Conservation (phyloP, 2,113 vertebrate species). For the Smithornis capensis region DNA sequence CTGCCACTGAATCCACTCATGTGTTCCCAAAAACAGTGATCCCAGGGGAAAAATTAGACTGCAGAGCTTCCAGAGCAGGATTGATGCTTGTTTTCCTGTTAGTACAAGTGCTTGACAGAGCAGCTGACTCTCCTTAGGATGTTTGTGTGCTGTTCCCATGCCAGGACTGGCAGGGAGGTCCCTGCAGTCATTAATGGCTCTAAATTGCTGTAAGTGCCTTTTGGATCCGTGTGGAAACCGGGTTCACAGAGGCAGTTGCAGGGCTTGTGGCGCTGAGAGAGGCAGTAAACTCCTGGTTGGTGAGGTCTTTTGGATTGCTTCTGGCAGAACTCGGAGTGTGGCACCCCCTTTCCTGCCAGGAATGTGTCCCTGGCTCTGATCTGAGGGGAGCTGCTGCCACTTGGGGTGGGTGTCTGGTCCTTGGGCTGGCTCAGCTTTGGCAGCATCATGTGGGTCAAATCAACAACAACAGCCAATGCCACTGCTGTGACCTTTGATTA, state of each 20-base stretch:
- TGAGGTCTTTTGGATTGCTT: not conserved
- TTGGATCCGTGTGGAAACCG: not conserved
- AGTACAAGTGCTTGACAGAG: not conserved
- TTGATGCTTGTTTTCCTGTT: not conserved
- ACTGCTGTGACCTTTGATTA: not conserved
- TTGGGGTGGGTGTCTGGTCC: fast-evolving
- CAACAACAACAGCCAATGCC: not conserved
- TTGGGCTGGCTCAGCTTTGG: not conserved
- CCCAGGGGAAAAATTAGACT: fast-evolving
- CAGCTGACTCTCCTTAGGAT: not conserved
- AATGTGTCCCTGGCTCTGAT: fast-evolving
- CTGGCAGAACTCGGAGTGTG: not conserved
- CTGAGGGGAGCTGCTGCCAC: not conserved
- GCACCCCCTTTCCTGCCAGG: not conserved
- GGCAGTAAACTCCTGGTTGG: not conserved
- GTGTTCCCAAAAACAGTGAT: not conserved
- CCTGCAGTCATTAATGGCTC: not conserved
- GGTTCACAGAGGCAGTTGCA: not conserved
- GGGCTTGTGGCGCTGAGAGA: not conserved
- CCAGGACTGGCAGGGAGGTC: not conserved
- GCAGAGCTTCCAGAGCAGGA: not conserved
- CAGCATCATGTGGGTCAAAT: not conserved
- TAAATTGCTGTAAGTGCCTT: not conserved
- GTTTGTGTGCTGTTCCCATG: not conserved
- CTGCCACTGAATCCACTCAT: not conserved